Evolutionary conservation across 2,113 vertebrate species (phyloP), one percentile per base, ranked within the genome.

Genomic region (Bucco capensis): DNA sequence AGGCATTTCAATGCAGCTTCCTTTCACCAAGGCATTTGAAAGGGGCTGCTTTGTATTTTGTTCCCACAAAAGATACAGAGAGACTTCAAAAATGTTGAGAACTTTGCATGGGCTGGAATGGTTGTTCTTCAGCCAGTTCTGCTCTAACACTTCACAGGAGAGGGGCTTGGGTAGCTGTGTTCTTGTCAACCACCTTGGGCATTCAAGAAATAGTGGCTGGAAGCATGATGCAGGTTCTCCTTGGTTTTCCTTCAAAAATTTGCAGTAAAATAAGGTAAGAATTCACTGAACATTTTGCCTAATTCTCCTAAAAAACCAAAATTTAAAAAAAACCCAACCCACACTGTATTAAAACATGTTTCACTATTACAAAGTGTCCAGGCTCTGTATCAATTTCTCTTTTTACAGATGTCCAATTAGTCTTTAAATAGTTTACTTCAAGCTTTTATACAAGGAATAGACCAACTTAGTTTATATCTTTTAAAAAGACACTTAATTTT

Each of bases 371-470:
- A 44, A 83, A 51, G 12, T 58, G 24, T 56, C 24, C 3, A 2
- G 22, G 24, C 2, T 72, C 40, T 33, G 13, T 49, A 69, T 37
- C 28, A 33, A 38, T 84, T 95, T 44, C 22, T 91, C 53, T 87
- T 83, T 65, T 83, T 88, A 84, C 33, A 9, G 24, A 31, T 51
- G 19, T 92, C 87, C 93, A 91, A 93, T 92, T 93, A 92, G 30
- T 88, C 80, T 90, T 83, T 83, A 75, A 65, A 75, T 19, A 38
- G 33, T 51, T 80, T 80, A 60, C 33, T 77, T 81, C 31, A 71
- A 31, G 30, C 33, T 88, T 65, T 86, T 50, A 13, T 38, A 22
- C 24, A 62, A 69, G 19, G 18, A 82, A 58, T 14, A 70, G 28
- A 35, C 31, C 54, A n/a, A 6, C 47, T 80, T 85, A 17, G n/a